These are phyloP conservation scores for Pomatostomus ruficeps DNA, from an alignment of 2,113 vertebrate species.

Conservation along the genomic window DNA sequence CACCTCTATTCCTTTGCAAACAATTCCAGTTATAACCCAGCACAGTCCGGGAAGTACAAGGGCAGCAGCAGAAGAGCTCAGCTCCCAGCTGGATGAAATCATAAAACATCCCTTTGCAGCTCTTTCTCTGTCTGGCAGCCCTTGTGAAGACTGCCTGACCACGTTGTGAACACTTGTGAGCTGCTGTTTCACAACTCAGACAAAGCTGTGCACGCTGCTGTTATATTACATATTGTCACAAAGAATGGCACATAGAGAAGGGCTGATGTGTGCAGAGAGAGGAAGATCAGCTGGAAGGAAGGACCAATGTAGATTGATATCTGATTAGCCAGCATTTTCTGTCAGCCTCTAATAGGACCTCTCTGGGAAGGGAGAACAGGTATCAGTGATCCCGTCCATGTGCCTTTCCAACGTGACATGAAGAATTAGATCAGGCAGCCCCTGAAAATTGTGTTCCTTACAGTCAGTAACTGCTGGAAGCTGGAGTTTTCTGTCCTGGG, in stretches of 20 bases:
- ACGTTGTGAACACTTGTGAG: not conserved
- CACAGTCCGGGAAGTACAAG: not conserved
- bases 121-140: not conserved
- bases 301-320: accelerated
- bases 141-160: not conserved
- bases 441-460: not conserved
- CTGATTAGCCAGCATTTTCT: not conserved
- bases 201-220: not conserved
- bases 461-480: not conserved
- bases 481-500: not conserved
- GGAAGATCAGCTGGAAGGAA: not conserved
- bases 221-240: not conserved
- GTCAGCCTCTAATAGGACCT: not conserved
- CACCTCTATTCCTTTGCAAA: not conserved
- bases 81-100: not conserved
- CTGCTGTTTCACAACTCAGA: not conserved
- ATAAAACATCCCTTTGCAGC: not conserved
- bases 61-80: not conserved
- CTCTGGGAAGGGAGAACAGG: not conserved
- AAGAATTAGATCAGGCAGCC: not conserved
- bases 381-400: not conserved
- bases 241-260: not conserved
- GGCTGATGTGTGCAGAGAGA: not conserved
- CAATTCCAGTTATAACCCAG: not conserved
- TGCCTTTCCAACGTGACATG: not conserved